Evolutionary conservation across 2,888 invertebrate genomes (phyloP), one percentile per base, ranked within the genome.

Genomic region (Orgyia antiqua): DNA sequence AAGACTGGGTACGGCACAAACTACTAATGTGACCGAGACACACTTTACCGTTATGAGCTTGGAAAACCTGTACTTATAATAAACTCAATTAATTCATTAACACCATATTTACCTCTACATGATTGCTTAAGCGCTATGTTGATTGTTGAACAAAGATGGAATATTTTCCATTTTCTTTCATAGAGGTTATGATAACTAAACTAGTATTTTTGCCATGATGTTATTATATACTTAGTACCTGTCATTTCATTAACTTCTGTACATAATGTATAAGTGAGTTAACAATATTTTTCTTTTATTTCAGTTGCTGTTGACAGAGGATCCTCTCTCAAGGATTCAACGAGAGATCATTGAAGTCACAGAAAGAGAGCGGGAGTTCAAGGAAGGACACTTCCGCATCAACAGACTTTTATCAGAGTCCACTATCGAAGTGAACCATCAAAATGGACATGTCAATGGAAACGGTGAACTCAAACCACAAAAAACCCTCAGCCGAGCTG

Each of bases 281-380:
- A n/a, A n/a, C n/a, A n/a, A n/a, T n/a, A n/a, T n/a, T n/a, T n/a
- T n/a, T 49, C 27, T 54, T 64, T 55, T 58, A 61, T 83, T 79
- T 27, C 80, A 88, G 87, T 74, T 82, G 48, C 69, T 87, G 61
- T 75, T 89, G 71, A 90, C 90, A 74, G 89, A 92, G 67, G 91
- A 92, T 77, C 93, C 93, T 45, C 86, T 94, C 59, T 89, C 90
- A 61, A 90, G 95, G 70, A 95, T 97, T 70, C 96, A 96, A 79
- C 90, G 92, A 64, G 96, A 97, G 88, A 95, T 97, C 58, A 91
- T 93, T 58, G 94, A 94, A 79, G 94, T 94, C 38, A 92, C 92
- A 31, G 91, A 94, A 60, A 88, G 95, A 46, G 97, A 97, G 75
- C 89, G 92, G 61, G 95, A 94, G 64, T 90, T 96, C 51, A 88